Evolutionary conservation across 2,797 vertebrate species (phyloP).

Genomic region (Enteromius trimaculatus): DNA sequence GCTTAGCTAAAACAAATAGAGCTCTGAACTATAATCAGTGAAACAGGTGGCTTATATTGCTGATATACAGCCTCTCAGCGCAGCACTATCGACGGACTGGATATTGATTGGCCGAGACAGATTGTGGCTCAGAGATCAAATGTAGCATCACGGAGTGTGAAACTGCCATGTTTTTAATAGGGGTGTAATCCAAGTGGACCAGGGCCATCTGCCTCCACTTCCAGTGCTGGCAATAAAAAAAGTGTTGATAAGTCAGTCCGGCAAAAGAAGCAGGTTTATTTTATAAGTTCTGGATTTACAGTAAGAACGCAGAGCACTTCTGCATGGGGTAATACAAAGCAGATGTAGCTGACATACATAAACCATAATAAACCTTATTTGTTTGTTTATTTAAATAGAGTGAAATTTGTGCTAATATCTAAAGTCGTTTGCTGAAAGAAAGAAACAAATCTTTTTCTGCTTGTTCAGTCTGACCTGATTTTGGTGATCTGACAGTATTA

Average conservation of each 20-base stretch:
- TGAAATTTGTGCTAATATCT: neutral
- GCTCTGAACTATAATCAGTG: conserved; percentile 63
- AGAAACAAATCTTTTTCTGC: neutral
- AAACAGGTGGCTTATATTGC: conserved; percentile 72
- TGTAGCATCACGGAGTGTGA: conserved; percentile 77
- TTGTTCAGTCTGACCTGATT: neutral
- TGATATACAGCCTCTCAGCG: conserved; percentile 45
- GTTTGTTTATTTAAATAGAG: neutral
- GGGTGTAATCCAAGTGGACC: conserved; percentile 71
- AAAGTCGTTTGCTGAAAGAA: neutral
- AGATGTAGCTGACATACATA: conserved; percentile 5
- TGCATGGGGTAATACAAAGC: conserved; percentile 9
- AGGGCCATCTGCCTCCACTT: conserved; percentile 77
- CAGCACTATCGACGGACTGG: conserved; percentile 51
- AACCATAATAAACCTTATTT: neutral
- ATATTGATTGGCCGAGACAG: conserved; percentile 75
- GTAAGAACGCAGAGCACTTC: neutral
- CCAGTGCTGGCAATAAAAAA: conserved; percentile 48
- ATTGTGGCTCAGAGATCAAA: conserved; percentile 81
- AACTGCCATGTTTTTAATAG: conserved; percentile 75
- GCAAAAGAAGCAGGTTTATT: conserved; percentile 23
- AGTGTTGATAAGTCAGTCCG: conserved; percentile 30
- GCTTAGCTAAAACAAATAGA: conserved; percentile 60
- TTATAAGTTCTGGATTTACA: conserved; percentile 1
- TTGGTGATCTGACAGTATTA: neutral